phyloP scores from a whole-genome alignment of 2,113 vertebrate genomes.

The Phaethornis superciliosus region DNA sequence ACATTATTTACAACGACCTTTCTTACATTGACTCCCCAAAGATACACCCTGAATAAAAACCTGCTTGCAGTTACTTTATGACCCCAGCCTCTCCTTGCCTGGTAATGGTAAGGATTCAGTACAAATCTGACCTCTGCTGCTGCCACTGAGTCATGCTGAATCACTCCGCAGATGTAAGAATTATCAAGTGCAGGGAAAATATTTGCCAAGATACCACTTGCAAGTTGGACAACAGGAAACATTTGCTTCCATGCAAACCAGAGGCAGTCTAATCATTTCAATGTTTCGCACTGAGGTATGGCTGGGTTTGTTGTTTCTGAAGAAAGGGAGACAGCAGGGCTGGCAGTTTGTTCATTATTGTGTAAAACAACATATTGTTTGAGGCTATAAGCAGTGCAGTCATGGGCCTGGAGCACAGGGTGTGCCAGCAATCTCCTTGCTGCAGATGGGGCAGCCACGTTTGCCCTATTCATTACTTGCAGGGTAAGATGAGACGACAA shows the following conservation, averaged over 20 bases:
- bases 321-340: background rate
- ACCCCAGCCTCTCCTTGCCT: background rate
- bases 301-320: background rate
- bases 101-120: slow-evolving; percentile 19
- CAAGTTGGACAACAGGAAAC: background rate
- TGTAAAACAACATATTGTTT: slow-evolving; percentile 10
- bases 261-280: background rate
- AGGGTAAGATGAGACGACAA: background rate
- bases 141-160: slow-evolving; percentile 37
- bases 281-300: background rate
- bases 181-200: slow-evolving; percentile 20
- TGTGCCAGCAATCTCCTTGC: background rate
- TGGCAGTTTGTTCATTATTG: background rate
- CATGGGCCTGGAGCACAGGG: background rate
- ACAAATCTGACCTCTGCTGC: background rate
- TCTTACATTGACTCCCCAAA: background rate
- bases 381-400: background rate
- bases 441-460: background rate
- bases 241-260: background rate
- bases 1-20: background rate
- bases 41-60: background rate
- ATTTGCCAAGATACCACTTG: slow-evolving; percentile 7
- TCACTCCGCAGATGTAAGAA: slow-evolving; percentile 33
- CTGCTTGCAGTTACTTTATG: background rate
- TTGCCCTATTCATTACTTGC: background rate